Percentiles rank a stretch among this genome's conserved stretches.
phyloP scores from a whole-genome alignment of 2,797 vertebrate species.

The Orientallactaga sibirica region DNA sequence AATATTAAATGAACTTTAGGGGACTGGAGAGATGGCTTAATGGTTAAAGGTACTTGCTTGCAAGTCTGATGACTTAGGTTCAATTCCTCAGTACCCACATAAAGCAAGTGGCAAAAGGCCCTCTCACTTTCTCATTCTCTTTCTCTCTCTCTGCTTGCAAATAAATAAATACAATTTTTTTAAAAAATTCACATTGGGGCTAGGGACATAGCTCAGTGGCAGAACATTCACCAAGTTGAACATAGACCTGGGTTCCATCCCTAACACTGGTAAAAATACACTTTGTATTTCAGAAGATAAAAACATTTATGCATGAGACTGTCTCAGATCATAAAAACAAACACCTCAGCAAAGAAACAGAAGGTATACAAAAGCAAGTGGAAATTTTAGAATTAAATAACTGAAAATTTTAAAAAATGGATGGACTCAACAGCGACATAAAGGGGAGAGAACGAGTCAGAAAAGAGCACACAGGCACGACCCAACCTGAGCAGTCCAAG shows the following conservation, averaged over 20 bases:
- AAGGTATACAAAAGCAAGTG: slow-evolving; percentile 1
- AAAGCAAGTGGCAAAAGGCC: too few relatives aligned
- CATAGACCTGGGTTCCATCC: not conserved
- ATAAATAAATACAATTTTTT: too few relatives aligned
- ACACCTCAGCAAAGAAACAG: not conserved
- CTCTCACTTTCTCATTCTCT: too few relatives aligned
- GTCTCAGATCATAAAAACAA: not conserved
- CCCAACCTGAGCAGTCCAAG: not conserved
- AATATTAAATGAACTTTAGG: too few relatives aligned
- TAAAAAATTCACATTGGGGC: too few relatives aligned
- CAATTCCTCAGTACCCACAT: too few relatives aligned
- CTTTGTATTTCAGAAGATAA: not conserved
- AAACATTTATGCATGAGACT: not conserved
- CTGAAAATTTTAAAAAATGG: not conserved
- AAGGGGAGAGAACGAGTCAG: not conserved
- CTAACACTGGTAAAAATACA: not conserved
- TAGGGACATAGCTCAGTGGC: not conserved
- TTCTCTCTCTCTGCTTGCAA: too few relatives aligned
- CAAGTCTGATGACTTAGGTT: too few relatives aligned
- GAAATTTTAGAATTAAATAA: not conserved
- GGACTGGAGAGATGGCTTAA: too few relatives aligned
- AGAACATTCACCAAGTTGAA: too few relatives aligned
- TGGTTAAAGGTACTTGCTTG: too few relatives aligned
- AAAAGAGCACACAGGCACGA: not conserved
- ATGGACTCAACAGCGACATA: not conserved